Base-by-base conservation (phyloP, 2,888 invertebrate species). In the Leptodirus hochenwartii region DNA sequence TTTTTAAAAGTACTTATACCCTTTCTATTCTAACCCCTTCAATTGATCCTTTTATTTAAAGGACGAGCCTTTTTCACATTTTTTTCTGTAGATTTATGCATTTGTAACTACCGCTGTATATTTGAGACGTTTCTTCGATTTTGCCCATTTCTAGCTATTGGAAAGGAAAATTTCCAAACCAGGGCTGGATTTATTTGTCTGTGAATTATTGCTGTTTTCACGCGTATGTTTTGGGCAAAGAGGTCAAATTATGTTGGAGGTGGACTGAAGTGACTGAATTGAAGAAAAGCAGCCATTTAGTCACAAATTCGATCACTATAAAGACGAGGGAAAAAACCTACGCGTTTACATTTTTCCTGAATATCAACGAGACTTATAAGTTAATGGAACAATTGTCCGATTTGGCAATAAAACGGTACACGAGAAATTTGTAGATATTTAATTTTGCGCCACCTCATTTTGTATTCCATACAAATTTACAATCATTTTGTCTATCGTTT, bases 121-220 rank as follows among this genome's bases (percentile, higher is more conserved):
- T n/a, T n/a, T n/a, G n/a, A n/a, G n/a, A n/a, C n/a, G n/a, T n/a
- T n/a, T n/a, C n/a, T n/a, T n/a, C 8, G 15, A 25, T 17, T 17
- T 29, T 29, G 17, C 24, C 29, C 25, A 35, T 25, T 34, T 34
- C 12, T 29, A 93, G 93, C 49, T 91, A 85, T 49, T 84, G 88
- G 76, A 90, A 88, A 56, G 79, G 84, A 17, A 76, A 76, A 51
- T 64, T 96, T 41, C 95, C 93, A 0, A 63, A 85, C n/a, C 95
- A 95, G 60, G 96, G 96, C 17, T 88, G 90, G 77, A 64, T 96
- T 51, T 98, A 95, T 51, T 66, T 96, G n/a, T 91, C 93, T 12
- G 77, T 96, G 17, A 88, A 91, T 52, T 87, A 90, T 53, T 67
- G 95, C 52, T 91, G 91, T 51, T 98, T 96, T 58, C 82, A 95